Conservation (phyloP, 2,888 invertebrate species). For the Clunio marinus region DNA sequence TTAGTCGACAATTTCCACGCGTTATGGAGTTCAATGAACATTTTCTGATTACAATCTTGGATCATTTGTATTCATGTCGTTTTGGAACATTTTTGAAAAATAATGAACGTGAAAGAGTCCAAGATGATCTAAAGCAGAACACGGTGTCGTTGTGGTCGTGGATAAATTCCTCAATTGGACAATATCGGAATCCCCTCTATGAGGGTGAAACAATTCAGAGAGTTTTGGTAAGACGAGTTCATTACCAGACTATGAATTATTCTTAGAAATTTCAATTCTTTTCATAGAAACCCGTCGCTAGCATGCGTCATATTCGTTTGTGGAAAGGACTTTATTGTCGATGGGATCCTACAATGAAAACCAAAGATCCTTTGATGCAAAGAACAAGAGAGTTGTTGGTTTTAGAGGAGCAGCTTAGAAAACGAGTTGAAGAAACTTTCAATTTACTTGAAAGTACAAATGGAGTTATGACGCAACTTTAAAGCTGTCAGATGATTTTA, state of each 20-base stretch:
- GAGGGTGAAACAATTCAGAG: conserved; percentile 55
- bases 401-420: conserved; percentile 80
- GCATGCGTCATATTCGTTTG: conserved; percentile 83
- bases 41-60: conserved; percentile 90
- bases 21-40: conserved; percentile 98
- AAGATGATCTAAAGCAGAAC: conserved; percentile 71
- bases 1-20: conserved; percentile 89
- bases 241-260: too few species aligned
- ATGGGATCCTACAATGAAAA: conserved; percentile 78
- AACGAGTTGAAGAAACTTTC: conserved; percentile 60
- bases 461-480: conserved; percentile 53
- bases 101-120: conserved; percentile 80
- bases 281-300: conserved; percentile 77
- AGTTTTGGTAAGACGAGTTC: conserved; percentile 44
- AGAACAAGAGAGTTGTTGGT: conserved; percentile 82
- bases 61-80: conserved; percentile 94
- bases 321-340: conserved; percentile 97
- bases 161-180: conserved; percentile 78
- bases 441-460: conserved; percentile 61
- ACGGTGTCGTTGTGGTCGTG: conserved; percentile 96
- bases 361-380: conserved; percentile 84
- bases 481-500: too few species aligned
- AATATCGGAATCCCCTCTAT: conserved; percentile 91
- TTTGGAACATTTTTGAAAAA: conserved; percentile 98
- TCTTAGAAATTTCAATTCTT: too few species aligned